Base-by-base conservation (phyloP, 2,888 invertebrate species). In the Tanytarsus gracilentus region DNA sequence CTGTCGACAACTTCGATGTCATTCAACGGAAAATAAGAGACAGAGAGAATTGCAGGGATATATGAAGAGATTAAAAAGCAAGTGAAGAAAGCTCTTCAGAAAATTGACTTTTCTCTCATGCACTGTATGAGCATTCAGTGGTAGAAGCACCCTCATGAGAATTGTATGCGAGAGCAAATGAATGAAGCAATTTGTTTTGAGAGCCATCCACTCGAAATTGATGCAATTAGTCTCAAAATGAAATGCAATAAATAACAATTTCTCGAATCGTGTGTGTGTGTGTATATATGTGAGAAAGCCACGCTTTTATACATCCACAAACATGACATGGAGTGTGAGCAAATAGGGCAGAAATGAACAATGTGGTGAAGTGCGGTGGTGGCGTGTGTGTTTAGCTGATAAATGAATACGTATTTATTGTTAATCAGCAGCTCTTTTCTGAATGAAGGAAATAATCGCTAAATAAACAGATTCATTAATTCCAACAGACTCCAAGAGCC, bases 391-490 rank as follows among this genome's bases (percentile, higher is more conserved):
- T n/a, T n/a, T n/a, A 8, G 50, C 50, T 26, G 6, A 50, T 50
- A 26, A 8, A 50, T 50, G 50, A 50, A 26, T 50, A 50, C 27
- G 18, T 18, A 48, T 21, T 8, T 5, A 48, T 26, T 9, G 27
- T 50, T 26, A 27, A 9, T 26, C 25, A 27, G 8, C 23, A 4
- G 27, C 25, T n/a, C n/a, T n/a, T n/a, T 21, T 4, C 4, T 16
- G n/a, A 3, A 33, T 36, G 26, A n/a, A 53, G 56, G 40, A 56
- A 56, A 56, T 56, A 44, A 56, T 56, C 44, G 33, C 56, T n/a
- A 40, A 56, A 56, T 56, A 56, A 56, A 56, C 56, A 56, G 36
- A 44, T 33, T 40, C 44, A 56, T 56, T 56, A 56, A 56, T 33
- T 56, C 40, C 18, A 21, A 14, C 53, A 56, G 29, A 21, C 44